A percentile compares a stretch with the other conserved stretches of the same genome.
Evolutionary conservation across 92 coral and sea anemone species (phyloP).

Genomic region (Umimayanthus kanabou): DNA sequence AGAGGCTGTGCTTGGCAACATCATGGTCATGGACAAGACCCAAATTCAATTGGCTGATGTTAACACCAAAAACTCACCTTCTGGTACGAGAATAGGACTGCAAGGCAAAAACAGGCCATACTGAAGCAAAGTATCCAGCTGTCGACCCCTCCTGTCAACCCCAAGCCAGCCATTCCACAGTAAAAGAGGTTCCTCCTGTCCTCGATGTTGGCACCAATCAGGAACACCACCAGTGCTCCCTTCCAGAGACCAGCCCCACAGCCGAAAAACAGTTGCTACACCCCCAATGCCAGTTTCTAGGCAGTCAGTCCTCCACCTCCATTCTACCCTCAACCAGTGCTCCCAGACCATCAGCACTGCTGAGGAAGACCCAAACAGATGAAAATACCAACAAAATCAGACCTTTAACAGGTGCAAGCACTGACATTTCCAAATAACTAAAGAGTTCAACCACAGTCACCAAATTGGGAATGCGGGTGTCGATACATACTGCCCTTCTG

Average conservation of each 20-base stretch:
- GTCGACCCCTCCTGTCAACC: slow-evolving; percentile 34
- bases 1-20: slow-evolving; percentile 33
- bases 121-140: slow-evolving; percentile 54
- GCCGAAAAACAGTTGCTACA: neutral
- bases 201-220: slow-evolving; percentile 4
- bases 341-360: too few relatives aligned
- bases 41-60: slow-evolving; percentile 48
- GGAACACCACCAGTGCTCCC: slow-evolving; percentile 14
- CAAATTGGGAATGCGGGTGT: too few relatives aligned
- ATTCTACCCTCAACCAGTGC: too few relatives aligned
- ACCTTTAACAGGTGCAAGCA: too few relatives aligned
- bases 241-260: slow-evolving; percentile 21
- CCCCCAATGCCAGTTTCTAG: neutral
- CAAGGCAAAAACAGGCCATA: slow-evolving; percentile 35
- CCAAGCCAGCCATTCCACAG: neutral
- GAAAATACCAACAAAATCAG: too few relatives aligned
- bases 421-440: too few relatives aligned
- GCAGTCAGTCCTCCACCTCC: too few relatives aligned
- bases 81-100: slow-evolving; percentile 41
- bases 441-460: too few relatives aligned
- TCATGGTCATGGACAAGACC: slow-evolving; percentile 40
- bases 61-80: slow-evolving; percentile 43
- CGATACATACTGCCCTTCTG: too few relatives aligned
- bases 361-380: too few relatives aligned
- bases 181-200: neutral